Percentiles rank a stretch among this genome's conserved stretches.
phyloP scores from a whole-genome alignment of 2,113 vertebrate species.

The Merops nubicus region DNA sequence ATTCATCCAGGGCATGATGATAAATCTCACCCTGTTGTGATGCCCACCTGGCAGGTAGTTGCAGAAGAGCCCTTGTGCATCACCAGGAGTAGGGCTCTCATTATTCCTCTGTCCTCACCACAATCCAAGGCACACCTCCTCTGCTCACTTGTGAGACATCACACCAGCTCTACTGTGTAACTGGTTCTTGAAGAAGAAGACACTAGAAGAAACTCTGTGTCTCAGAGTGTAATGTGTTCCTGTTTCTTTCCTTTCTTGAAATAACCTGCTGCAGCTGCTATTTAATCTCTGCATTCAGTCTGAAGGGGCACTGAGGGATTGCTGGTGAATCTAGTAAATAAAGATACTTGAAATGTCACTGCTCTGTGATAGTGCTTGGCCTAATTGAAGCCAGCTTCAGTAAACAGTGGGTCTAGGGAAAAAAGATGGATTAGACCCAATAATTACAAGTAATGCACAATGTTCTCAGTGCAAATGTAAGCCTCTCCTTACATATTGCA shows the following conservation, averaged over 20 bases:
- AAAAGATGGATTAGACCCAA: not conserved
- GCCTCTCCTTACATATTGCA: not conserved
- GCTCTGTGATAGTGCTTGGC: not conserved
- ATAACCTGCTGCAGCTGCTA: not conserved
- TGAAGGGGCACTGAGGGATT: not conserved
- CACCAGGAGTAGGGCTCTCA: not conserved
- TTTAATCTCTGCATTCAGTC: not conserved
- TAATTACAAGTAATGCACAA: not conserved
- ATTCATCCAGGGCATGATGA: not conserved
- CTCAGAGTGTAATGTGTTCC: not conserved
- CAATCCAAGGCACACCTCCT: not conserved
- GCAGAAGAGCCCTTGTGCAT: not conserved
- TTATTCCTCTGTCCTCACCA: not conserved
- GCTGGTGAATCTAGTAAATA: not conserved
- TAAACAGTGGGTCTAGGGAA: not conserved
- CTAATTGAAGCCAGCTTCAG: not conserved
- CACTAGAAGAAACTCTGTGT: not conserved
- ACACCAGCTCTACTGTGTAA: rapidly evolving
- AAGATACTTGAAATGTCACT: conserved; percentile 2
- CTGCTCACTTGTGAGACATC: not conserved
- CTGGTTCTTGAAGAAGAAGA: not conserved
- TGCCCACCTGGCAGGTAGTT: not conserved
- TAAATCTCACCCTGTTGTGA: not conserved
- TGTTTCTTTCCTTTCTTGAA: not conserved
- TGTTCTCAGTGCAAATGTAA: not conserved